A percentile compares a stretch with the other conserved stretches of the same genome.
phyloP scores from a whole-genome alignment of 2,888 invertebrate species.

The Scaptomyza polygonia region DNA sequence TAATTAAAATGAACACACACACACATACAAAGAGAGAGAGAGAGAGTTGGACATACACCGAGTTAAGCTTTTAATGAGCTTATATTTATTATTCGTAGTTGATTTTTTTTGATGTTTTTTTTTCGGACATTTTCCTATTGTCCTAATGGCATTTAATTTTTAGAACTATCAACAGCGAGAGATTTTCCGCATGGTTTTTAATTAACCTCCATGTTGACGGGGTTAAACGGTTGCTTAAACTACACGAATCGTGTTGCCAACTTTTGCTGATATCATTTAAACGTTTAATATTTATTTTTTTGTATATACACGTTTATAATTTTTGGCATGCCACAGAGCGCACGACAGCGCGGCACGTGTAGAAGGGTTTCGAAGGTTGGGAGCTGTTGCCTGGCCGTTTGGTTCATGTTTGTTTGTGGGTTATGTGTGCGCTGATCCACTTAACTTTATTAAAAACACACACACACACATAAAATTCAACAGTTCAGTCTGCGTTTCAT shows the following conservation, averaged over 20 bases:
- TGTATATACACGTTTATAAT: not conserved
- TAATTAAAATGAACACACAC: conserved; percentile 68
- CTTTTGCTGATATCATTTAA: conserved; percentile 30
- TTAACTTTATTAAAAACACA: conserved; percentile 67
- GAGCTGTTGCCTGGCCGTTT: conserved; percentile 32
- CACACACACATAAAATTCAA: conserved; percentile 21
- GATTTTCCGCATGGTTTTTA: conserved; percentile 47
- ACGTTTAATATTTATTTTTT: conserved; percentile 44
- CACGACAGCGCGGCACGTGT: conserved; percentile 4
- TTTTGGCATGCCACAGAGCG: conserved; percentile 54
- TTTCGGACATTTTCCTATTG: conserved; percentile 24
- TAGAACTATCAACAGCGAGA: conserved; percentile 7
- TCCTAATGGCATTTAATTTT: conserved; percentile 12
- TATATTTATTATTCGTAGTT: conserved; percentile 63
- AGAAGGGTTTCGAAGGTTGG: not conserved
- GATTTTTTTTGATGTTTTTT: conserved; percentile 5
- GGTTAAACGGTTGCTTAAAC: conserved; percentile 59
- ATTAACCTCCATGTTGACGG: conserved; percentile 59
- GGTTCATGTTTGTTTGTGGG: conserved; percentile 12
- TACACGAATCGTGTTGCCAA: conserved; percentile 5
- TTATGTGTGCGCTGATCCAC: conserved; percentile 53
- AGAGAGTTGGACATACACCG: not conserved
- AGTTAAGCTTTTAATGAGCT: conserved; percentile 76
- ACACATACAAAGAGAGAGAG: no score
- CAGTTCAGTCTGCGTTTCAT: conserved; percentile 31